A percentile compares a stretch with the other conserved stretches of the same genome.
phyloP scores from a whole-genome alignment of 2,888 invertebrate genomes.

The Bombylius major region DNA sequence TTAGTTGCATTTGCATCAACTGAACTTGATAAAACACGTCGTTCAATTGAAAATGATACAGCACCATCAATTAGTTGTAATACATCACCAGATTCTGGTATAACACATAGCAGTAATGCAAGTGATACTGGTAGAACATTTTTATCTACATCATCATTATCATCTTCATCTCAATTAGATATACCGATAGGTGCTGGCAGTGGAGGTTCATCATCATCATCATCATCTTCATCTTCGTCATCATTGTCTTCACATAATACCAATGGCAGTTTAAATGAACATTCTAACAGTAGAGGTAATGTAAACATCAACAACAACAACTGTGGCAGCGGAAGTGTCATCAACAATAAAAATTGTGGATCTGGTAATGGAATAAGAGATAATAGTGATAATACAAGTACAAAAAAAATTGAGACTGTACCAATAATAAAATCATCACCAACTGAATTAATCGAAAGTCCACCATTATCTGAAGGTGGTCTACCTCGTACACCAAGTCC shows the following conservation, averaged over 20 bases:
- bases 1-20: constrained; percentile 87
- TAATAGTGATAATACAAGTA: too few relatives aligned
- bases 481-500: constrained; percentile 36
- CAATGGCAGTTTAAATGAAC: constrained; percentile 2
- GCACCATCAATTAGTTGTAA: constrained; percentile 49
- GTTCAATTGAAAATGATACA: constrained; percentile 62
- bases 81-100: constrained; percentile 77
- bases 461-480: constrained; percentile 37
- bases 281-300: neutral
- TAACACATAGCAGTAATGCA: constrained; percentile 52
- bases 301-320: neutral
- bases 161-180: constrained; percentile 36
- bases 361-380: neutral
- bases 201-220: constrained; percentile 15
- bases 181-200: constrained; percentile 26
- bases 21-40: constrained; percentile 72
- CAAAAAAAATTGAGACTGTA: constrained; percentile 8
- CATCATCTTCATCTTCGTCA: constrained; percentile 18
- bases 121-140: constrained; percentile 30
- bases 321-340: neutral
- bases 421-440: constrained; percentile 35
- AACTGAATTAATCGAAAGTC: constrained; percentile 38
- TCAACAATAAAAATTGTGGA: neutral
- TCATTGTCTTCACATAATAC: constrained; percentile 24
- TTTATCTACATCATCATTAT: constrained; percentile 39